phyloP scores from a whole-genome alignment of 2,113 vertebrate species.

The Upupa epops region DNA sequence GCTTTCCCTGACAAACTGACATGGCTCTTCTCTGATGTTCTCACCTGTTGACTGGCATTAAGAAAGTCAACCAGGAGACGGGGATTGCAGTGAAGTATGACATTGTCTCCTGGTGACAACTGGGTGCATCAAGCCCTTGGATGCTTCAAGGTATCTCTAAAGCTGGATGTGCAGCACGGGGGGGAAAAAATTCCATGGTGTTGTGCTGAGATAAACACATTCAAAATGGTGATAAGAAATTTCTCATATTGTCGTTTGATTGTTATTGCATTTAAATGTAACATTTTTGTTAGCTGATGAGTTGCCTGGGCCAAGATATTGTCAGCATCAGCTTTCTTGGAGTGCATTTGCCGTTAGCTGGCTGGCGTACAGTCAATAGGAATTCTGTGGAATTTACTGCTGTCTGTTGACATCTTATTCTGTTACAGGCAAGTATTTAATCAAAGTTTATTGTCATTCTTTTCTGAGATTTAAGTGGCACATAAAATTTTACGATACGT shows the following conservation, averaged over 20 bases:
- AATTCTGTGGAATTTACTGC: conserved; percentile 61
- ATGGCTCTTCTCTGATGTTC: background rate
- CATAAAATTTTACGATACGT: conserved; percentile 73
- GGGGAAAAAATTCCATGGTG: background rate
- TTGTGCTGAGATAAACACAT: background rate
- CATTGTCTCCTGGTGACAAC: background rate
- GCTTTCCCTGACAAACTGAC: conserved; percentile 26
- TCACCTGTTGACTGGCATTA: conserved; percentile 53
- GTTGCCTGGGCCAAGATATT: conserved; percentile 11
- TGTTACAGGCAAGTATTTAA: conserved; percentile 71
- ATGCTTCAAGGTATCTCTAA: background rate
- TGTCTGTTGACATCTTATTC: conserved; percentile 62
- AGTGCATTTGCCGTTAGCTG: conserved; percentile 53
- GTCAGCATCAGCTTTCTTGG: conserved; percentile 16
- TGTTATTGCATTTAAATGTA: conserved; percentile 48
- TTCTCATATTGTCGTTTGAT: conserved; percentile 36
- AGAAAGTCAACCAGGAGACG: conserved; percentile 23
- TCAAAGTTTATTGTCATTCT: conserved; percentile 77
- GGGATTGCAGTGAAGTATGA: conserved; percentile 24
- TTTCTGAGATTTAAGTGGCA: conserved; percentile 74
- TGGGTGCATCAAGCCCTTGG: background rate
- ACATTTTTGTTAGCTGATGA: conserved; percentile 33
- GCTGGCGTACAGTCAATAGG: conserved; percentile 54
- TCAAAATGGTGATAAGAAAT: conserved; percentile 10
- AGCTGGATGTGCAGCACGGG: background rate